Evolutionary conservation across 2,888 invertebrate genomes (phyloP).

Genomic region (Apodemia duryi): DNA sequence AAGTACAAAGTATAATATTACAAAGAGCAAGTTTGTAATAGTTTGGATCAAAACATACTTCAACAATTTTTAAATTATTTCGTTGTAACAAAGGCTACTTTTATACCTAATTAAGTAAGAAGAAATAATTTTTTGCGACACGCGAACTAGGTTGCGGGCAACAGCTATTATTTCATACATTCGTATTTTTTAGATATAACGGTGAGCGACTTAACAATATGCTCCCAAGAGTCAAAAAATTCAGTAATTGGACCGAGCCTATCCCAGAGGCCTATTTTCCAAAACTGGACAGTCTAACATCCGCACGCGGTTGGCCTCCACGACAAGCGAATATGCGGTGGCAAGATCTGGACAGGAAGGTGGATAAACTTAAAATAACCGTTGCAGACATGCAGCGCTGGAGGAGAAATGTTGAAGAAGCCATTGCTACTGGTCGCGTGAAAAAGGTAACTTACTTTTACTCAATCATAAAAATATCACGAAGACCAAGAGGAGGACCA

Average conservation of each 20-base stretch:
- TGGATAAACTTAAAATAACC: slow-evolving; percentile 80
- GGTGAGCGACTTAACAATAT: slow-evolving; percentile 86
- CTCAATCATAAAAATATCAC: too few species aligned
- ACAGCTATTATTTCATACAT: too few species aligned
- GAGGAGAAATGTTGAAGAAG: slow-evolving; percentile 85
- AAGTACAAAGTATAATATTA: too few species aligned
- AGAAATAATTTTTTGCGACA: too few species aligned
- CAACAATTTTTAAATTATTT: too few species aligned
- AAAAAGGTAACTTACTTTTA: slow-evolving; percentile 63
- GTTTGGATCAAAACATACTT: too few species aligned
- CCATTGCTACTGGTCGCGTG: slow-evolving; percentile 84
- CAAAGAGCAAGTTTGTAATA: too few species aligned
- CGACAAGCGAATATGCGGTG: slow-evolving; percentile 81
- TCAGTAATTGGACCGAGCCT: slow-evolving; percentile 83
- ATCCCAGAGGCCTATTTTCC: slow-evolving; percentile 90
- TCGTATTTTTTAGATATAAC: slow-evolving; percentile 79
- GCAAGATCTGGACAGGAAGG: slow-evolving; percentile 82
- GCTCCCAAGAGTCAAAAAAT: slow-evolving; percentile 81
- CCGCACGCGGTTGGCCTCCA: slow-evolving; percentile 86
- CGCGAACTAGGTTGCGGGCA: too few species aligned
- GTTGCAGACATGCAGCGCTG: slow-evolving; percentile 85
- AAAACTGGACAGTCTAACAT: slow-evolving; percentile 85
- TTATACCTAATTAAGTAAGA: too few species aligned
- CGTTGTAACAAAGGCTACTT: too few species aligned
- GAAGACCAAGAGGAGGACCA: too few species aligned